phyloP scores from a whole-genome alignment of 2,888 invertebrate genomes.

The Altica lythri region DNA sequence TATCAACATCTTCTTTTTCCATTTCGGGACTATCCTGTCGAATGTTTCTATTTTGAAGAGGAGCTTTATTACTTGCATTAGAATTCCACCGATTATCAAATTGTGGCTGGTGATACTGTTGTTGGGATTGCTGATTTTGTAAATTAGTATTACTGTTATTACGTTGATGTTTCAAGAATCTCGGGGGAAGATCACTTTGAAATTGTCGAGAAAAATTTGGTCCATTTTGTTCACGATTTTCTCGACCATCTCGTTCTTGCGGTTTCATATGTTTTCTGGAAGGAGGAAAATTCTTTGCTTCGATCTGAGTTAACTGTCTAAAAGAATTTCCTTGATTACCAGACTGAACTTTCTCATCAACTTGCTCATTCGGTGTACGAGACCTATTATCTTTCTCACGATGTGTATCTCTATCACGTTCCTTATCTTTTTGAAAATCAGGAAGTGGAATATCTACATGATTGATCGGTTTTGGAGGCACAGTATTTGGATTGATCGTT shows the following conservation, averaged over 20 bases:
- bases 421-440: slow-evolving; percentile 61
- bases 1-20: slow-evolving; percentile 46
- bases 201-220: slow-evolving; percentile 74
- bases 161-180: slow-evolving; percentile 80
- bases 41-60: slow-evolving; percentile 32
- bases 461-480: slow-evolving; percentile 56
- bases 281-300: slow-evolving; percentile 49
- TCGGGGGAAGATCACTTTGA: slow-evolving; percentile 83
- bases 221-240: slow-evolving; percentile 60
- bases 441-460: slow-evolving; percentile 59
- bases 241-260: slow-evolving; percentile 47
- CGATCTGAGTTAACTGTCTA: slow-evolving; percentile 56
- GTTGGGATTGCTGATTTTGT: slow-evolving; percentile 45
- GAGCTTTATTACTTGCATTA: slow-evolving; percentile 32
- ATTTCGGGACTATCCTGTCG: slow-evolving; percentile 44
- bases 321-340: slow-evolving; percentile 45
- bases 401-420: slow-evolving; percentile 41
- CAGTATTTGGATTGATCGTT: slow-evolving; percentile 54
- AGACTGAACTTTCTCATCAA: slow-evolving; percentile 39
- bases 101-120: slow-evolving; percentile 39
- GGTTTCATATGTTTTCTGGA: slow-evolving; percentile 45
- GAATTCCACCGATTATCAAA: slow-evolving; percentile 40
- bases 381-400: slow-evolving; percentile 39
- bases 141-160: slow-evolving; percentile 54
- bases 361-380: slow-evolving; percentile 44